These are phyloP conservation scores for Lerista edwardsae DNA, from an alignment of 2,797 vertebrate genomes.

Conservation along the genomic window DNA sequence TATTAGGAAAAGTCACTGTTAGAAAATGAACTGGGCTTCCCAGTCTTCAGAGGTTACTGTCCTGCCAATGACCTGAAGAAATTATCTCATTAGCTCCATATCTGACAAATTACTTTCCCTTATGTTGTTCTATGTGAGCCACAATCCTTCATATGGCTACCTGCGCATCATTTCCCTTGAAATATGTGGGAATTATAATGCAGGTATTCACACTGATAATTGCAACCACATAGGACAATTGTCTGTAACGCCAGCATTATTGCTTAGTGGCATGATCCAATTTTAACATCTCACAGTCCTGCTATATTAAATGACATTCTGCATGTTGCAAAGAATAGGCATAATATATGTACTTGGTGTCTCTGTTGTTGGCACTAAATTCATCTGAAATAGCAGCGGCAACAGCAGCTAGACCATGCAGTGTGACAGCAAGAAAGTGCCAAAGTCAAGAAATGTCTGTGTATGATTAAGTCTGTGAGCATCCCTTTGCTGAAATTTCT, in stretches of 20 bases:
- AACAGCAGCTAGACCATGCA: background rate
- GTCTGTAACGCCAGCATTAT: background rate
- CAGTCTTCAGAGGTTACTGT: conserved; percentile 75
- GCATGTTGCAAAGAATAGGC: background rate
- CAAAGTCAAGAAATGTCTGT: background rate
- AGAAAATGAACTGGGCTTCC: conserved; percentile 78
- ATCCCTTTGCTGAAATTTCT: background rate
- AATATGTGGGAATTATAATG: background rate
- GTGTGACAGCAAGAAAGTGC: background rate
- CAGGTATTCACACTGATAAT: background rate
- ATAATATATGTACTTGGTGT: background rate
- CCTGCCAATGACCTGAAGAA: conserved; percentile 83
- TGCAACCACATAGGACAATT: background rate
- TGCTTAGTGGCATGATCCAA: background rate
- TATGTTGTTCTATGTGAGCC: conserved; percentile 37
- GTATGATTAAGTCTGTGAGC: background rate
- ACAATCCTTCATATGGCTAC: background rate
- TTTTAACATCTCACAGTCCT: background rate
- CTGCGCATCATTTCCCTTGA: background rate
- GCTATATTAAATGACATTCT: background rate
- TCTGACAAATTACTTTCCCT: conserved; percentile 75
- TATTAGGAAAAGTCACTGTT: conserved; percentile 79
- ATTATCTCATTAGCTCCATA: conserved; percentile 73
- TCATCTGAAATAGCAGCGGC: background rate
- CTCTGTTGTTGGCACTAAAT: background rate